Evolutionary conservation across 2,113 vertebrate genomes (phyloP).

Genomic region (Lepus europaeus): DNA sequence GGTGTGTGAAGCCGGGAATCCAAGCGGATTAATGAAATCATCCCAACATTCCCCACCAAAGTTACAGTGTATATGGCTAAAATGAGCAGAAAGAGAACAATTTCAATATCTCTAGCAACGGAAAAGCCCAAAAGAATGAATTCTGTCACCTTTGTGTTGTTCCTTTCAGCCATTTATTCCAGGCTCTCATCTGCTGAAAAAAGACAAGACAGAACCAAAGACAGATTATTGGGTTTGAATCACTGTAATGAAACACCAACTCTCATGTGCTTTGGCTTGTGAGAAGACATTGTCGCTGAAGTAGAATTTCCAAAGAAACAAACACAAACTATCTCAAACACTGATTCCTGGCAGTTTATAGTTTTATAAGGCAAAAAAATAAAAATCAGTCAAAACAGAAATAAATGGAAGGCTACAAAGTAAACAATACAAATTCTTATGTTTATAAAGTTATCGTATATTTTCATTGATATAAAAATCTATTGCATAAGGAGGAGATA

Average conservation of each 20-base stretch:
- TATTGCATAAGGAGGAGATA: not conserved
- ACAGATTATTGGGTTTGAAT: not conserved
- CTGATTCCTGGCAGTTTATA: not conserved
- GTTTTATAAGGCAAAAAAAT: not conserved
- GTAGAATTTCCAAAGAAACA: not conserved
- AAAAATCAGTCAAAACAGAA: not conserved
- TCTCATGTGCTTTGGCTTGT: accelerated
- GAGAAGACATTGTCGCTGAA: not conserved
- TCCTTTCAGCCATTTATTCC: constrained; percentile 46
- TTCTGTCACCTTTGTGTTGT: constrained; percentile 49
- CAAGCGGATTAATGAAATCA: constrained; percentile 62
- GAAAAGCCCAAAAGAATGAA: constrained; percentile 71
- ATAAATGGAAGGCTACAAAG: not conserved
- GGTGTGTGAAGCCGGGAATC: constrained; percentile 62
- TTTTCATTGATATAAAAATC: not conserved
- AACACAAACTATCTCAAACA: not conserved
- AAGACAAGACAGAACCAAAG: not conserved
- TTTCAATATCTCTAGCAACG: constrained; percentile 28
- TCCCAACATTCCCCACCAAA: constrained; percentile 66
- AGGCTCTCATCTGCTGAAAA: not conserved
- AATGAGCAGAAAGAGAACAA: constrained; percentile 61
- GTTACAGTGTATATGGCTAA: constrained; percentile 47
- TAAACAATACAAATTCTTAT: not conserved
- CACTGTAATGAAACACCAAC: not conserved
- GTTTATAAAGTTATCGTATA: not conserved